Base-by-base conservation (phyloP, 2,797 vertebrate genomes). In the Arctocebus calabarensis region DNA sequence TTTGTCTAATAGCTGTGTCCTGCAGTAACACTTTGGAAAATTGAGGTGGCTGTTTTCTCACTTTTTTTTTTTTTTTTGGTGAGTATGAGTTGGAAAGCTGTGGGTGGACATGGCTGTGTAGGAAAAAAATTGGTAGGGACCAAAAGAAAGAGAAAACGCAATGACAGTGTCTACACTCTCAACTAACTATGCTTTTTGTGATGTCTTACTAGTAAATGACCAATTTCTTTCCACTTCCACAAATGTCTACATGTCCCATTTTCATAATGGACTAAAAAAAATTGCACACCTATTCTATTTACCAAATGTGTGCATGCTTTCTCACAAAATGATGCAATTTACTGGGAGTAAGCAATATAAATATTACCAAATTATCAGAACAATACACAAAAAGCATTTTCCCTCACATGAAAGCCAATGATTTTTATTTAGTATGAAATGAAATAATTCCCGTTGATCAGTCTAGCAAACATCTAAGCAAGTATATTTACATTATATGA, bases 391-490 rank as follows among this genome's bases (percentile, higher is more conserved):
- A 97, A 1, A 97, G 66, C 93, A 96, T 96, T 97, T 98, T 94
- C 61, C 95, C 88, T 97, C 84, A 90, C 64, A 95, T 40, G 88
- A 97, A 96, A 96, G 75, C 25, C 64, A 94, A 70, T 43, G 40
- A 94, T 82, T 92, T 94, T 97, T 75, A 79, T 75, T 92, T 87
- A 83, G 29, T 75, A 62, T 91, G 64, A 97, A 97, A 97, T 82
- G 71, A 68, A 94, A 96, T 90, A 96, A 97, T 95, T 95, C n/a
- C 90, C 97, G 90, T 96, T 97, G 95, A 84, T 97, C 88, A 71
- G 59, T 81, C 62, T 52, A 64, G 43, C 20, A 93, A 64, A 91
- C 48, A 96, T 4, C 62, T 87, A 90, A 22, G 62, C 83, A 81
- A 96, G 96, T 23, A 3, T 81, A 91, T 95, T 95, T 84, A 84